A percentile compares a stretch with the other conserved stretches of the same genome.
Evolutionary conservation across 2,888 invertebrate species (phyloP).

Genomic region (Cerastis leucographa): DNA sequence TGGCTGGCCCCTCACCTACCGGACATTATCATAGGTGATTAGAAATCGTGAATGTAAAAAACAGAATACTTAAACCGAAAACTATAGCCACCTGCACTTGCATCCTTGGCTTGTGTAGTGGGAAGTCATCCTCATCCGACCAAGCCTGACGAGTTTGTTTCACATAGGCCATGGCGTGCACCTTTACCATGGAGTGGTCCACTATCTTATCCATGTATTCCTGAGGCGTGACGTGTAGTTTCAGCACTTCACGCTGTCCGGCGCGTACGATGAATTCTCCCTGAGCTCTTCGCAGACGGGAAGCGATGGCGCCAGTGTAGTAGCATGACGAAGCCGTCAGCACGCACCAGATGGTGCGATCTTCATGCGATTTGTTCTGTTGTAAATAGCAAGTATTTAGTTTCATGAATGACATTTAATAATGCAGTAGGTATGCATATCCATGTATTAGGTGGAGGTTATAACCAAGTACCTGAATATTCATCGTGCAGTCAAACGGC

Average conservation of each 20-base stretch:
- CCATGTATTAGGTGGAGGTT: not conserved
- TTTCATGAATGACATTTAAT: not conserved
- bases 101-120: constrained; percentile 92
- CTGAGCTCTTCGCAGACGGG: constrained; percentile 91
- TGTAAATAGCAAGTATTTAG: constrained; percentile 1
- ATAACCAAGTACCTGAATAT: constrained; percentile 88
- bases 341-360: constrained; percentile 91
- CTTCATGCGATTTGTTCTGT: constrained; percentile 91
- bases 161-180: constrained; percentile 93
- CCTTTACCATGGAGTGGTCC: constrained; percentile 93
- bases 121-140: constrained; percentile 94
- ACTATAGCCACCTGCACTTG: constrained; percentile 89
- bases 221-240: constrained; percentile 91
- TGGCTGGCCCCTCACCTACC: constrained; percentile 86
- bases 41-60: not conserved
- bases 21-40: constrained; percentile 9
- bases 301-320: constrained; percentile 93
- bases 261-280: constrained; percentile 91
- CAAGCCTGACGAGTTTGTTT: constrained; percentile 94
- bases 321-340: constrained; percentile 92
- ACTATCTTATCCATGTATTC: constrained; percentile 93
- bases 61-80: not conserved
- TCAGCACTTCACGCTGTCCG: constrained; percentile 91
- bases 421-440: not conserved
- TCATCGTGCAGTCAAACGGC: constrained; percentile 92